Evolutionary conservation across 92 coral and sea anemone genomes (phyloP).

Genomic region (Desmophyllum pertusum): DNA sequence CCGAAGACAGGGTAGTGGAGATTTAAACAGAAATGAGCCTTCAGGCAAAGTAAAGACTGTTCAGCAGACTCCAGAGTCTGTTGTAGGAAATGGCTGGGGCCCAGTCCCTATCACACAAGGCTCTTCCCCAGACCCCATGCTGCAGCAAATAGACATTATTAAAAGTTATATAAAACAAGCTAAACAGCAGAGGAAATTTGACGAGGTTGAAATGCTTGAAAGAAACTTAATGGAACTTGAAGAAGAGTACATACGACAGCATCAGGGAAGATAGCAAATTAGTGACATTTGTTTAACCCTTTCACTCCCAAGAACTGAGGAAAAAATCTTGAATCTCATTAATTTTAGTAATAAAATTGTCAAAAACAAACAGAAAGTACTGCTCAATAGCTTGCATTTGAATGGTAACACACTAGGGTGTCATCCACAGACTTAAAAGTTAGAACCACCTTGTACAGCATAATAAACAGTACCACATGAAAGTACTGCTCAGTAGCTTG

Average conservation of each 20-base stretch:
- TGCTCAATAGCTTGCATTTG: no score
- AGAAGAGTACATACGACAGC: constrained; percentile 68
- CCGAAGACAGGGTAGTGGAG: constrained; percentile 57
- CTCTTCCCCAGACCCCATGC: constrained; percentile 89
- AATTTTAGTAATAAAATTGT: no score
- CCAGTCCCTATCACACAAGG: constrained; percentile 71
- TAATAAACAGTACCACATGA: no score
- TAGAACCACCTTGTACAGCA: no score
- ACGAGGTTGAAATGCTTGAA: constrained; percentile 85
- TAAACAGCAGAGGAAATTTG: constrained; percentile 67
- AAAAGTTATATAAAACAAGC: constrained; percentile 84
- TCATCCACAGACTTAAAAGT: no score
- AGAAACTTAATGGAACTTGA: constrained; percentile 90
- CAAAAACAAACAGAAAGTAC: no score
- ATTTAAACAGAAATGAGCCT: constrained; percentile 46
- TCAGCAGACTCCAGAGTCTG: constrained; percentile 52
- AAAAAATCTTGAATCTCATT: no score
- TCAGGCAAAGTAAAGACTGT: constrained; percentile 33
- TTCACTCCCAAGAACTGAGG: constrained; percentile 73
- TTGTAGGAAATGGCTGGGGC: constrained; percentile 81
- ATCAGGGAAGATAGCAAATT: constrained; percentile 38
- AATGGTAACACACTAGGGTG: no score
- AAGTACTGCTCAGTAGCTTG: no score
- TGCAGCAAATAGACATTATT: constrained; percentile 90
- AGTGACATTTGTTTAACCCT: background rate